Evolutionary conservation across 2,888 invertebrate species (phyloP), one percentile per base, ranked within the genome.

Genomic region (Carabus problematicus): DNA sequence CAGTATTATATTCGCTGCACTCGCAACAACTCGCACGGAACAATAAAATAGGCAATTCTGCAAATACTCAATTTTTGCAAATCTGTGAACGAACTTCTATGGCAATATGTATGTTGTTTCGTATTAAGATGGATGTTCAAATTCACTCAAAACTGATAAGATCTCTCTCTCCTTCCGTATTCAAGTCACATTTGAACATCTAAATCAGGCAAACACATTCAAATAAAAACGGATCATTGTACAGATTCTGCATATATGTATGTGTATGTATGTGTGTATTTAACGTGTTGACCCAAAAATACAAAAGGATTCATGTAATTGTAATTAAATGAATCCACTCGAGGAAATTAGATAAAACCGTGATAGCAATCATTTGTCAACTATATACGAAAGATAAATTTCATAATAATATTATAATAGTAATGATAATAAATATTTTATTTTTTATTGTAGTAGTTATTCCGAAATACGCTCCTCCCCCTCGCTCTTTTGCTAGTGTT

Each of bases 41-140:
- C 43, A 67, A 67, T 67, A 59, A 67, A 67, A 67, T 67, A 67
- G 67, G 67, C 67, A 60, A 67, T 67, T 67, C 60, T 67, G 67
- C 67, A 67, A 60, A 58, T 60, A 67, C 60, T 67, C 52, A 66
- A 60, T 41, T 67, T 67, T 67, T 60, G 67, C 67, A 67, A 67
- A 67, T 67, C 60, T 67, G 60, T 60, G 60, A 60, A 67, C 54
- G 67, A 59, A 67, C 43, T 60, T 67, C 12, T 67, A 67, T 67
- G 67, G 67, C 67, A 67, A 60, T 58, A 67, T 60, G 67, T 66
- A 55, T 59, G 59, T 58, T 47, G 49, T 67, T 52, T 52, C 29
- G 29, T 29, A 52, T 19, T 52, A 52, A 52, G 19, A 54, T 64
- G 19, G 18, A 64, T 42, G 16, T 64, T 16, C 40, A 64, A 64